Evolutionary conservation across 2,888 invertebrate species (phyloP).

Genomic region (Campoplex nolae): DNA sequence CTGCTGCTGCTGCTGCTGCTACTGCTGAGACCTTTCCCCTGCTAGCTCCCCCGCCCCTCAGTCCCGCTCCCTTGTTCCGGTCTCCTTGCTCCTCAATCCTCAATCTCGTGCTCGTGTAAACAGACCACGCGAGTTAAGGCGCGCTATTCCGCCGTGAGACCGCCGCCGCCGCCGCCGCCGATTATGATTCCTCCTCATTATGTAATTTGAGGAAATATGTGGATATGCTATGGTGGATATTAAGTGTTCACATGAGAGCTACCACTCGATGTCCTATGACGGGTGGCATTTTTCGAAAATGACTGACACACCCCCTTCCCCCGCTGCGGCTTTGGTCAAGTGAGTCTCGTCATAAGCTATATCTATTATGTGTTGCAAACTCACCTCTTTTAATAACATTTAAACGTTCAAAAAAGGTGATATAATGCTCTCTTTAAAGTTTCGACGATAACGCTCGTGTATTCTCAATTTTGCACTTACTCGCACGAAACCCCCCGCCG

Average conservation of each 20-base stretch:
- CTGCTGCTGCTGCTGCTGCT: no score
- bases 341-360: slow-evolving; percentile 73
- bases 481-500: background rate
- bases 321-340: slow-evolving; percentile 79
- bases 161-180: slow-evolving; percentile 23
- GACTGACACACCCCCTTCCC: slow-evolving; percentile 80
- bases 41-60: background rate
- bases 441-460: background rate
- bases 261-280: slow-evolving; percentile 74
- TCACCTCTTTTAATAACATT: slow-evolving; percentile 5
- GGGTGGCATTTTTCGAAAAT: slow-evolving; percentile 80
- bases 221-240: slow-evolving; percentile 80
- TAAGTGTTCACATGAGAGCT: slow-evolving; percentile 76
- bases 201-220: slow-evolving; percentile 74
- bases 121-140: slow-evolving; percentile 66
- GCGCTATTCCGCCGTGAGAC: slow-evolving; percentile 46
- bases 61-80: background rate
- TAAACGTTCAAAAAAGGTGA: slow-evolving; percentile 2
- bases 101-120: slow-evolving; percentile 68
- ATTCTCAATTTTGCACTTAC: background rate
- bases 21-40: slow-evolving; percentile 20
- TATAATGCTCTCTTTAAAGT: background rate
- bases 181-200: slow-evolving; percentile 75
- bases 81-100: slow-evolving; percentile 28
- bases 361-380: slow-evolving; percentile 44